These are phyloP conservation scores for Momotus momota DNA, from an alignment of 2,797 vertebrate genomes.

Conservation along the genomic window DNA sequence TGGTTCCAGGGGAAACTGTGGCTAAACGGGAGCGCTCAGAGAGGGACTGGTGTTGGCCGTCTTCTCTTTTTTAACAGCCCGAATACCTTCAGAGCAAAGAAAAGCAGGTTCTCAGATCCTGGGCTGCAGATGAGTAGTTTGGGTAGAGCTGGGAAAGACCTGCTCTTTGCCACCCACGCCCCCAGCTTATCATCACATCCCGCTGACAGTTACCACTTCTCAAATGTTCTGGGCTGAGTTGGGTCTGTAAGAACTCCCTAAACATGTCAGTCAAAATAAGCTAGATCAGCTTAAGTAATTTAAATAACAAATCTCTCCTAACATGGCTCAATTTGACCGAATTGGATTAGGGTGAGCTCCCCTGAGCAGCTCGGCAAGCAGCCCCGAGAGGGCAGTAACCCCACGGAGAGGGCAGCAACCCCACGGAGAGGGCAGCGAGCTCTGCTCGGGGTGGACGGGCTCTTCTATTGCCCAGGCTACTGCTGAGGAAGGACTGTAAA, in stretches of 20 bases:
- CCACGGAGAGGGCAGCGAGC: background rate
- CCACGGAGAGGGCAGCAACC: background rate
- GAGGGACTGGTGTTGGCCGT: background rate
- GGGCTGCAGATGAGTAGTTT: background rate
- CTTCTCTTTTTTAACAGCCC: background rate
- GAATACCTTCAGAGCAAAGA: background rate
- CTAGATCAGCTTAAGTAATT: conserved; percentile 68
- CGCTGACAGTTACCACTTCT: background rate
- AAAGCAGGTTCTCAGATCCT: background rate
- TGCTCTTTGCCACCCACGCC: background rate
- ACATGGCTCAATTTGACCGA: conserved; percentile 59
- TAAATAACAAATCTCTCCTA: conserved; percentile 71
- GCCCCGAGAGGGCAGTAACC: background rate
- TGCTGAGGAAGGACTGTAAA: background rate
- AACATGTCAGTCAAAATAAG: conserved; percentile 67
- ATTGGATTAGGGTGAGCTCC: conserved; percentile 59
- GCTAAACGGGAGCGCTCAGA: background rate
- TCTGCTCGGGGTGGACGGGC: background rate
- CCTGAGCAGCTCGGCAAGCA: conserved; percentile 21
- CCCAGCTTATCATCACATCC: background rate
- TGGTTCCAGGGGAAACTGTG: background rate
- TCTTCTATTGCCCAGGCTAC: background rate
- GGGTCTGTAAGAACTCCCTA: conserved; percentile 31
- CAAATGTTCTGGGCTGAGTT: conserved; percentile 34
- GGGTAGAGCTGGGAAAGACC: background rate